Percentiles rank a stretch among this genome's conserved stretches.
Conservation (phyloP, 2,797 vertebrate genomes). For the Cuculus canorus region DNA sequence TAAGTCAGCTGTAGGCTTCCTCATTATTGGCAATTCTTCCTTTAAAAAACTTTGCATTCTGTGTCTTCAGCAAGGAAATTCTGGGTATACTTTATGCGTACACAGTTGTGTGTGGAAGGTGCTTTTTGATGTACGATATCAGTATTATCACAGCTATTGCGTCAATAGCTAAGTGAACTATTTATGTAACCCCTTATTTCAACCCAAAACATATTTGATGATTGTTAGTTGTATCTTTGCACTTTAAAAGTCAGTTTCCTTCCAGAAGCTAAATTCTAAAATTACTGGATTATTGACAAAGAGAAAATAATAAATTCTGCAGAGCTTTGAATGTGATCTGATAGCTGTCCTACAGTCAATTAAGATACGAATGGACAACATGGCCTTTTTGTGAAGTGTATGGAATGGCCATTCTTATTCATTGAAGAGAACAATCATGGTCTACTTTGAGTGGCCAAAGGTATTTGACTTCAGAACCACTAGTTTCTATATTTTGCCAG, state of each 20-base stretch:
- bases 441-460: not conserved
- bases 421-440: not conserved
- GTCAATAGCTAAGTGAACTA: not conserved
- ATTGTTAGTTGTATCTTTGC: not conserved
- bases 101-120: not conserved
- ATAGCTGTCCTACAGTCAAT: not conserved
- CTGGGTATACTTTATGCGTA: not conserved
- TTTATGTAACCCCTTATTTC: not conserved
- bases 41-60: not conserved
- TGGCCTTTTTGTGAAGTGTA: not conserved
- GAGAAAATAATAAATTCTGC: not conserved
- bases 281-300: not conserved
- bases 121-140: not conserved
- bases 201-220: not conserved
- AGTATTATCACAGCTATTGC: not conserved
- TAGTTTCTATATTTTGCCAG: not conserved
- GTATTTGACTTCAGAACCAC: not conserved
- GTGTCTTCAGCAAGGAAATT: not conserved
- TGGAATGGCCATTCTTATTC: not conserved
- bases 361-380: not conserved
- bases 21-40: constrained; percentile 28
- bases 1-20: constrained; percentile 50
- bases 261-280: not conserved
- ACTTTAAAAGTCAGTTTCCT: not conserved
- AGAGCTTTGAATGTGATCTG: not conserved